Evolutionary conservation across 2,797 vertebrate genomes (phyloP), one percentile per base, ranked within the genome.

Genomic region (Epinephelus awoara): DNA sequence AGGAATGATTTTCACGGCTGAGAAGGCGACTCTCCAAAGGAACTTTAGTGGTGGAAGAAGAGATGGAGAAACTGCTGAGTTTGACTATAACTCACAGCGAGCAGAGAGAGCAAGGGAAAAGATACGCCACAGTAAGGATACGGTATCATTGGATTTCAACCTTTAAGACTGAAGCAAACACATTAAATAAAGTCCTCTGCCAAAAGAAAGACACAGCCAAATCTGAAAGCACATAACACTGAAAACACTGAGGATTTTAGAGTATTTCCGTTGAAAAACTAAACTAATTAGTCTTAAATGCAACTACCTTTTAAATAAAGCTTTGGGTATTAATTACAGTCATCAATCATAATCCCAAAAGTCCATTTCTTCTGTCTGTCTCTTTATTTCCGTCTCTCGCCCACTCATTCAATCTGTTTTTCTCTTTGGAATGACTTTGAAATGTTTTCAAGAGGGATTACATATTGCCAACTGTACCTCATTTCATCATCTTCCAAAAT

Each of bases 1-100:
- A 67, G 85, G 87, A 92, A 91, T 18, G 86, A 74, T 93, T 93
- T 93, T 93, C 82, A 86, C 90, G 44, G 87, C 87, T 83, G 76
- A 86, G 69, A 83, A 25, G 69, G 59, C 13, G 56, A 77, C 67
- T 61, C 77, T 83, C 59, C 34, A 38, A 66, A 79, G 65, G 65
- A 80, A 63, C 34, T n/a, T 77, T n/a, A 29, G 62, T n/a, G 52
- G 25, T 19, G 54, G 64, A 81, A 50, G 70, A 59, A 14, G 46
- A 77, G 62, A 73, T 38, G 42, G 49, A 74, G 14, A 51, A 66
- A 56, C 42, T 40, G 46, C 49, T 78, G 69, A 59, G 50, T 59
- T 50, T 62, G 25, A 70, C 12, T 72, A 0, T 1, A 62, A 52
- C 14, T 77, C 27, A 47, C 29, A 57, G 19, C 4, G 34, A 69